Base-by-base conservation (phyloP, 2,113 vertebrate species). In the Lycaon pictus region DNA sequence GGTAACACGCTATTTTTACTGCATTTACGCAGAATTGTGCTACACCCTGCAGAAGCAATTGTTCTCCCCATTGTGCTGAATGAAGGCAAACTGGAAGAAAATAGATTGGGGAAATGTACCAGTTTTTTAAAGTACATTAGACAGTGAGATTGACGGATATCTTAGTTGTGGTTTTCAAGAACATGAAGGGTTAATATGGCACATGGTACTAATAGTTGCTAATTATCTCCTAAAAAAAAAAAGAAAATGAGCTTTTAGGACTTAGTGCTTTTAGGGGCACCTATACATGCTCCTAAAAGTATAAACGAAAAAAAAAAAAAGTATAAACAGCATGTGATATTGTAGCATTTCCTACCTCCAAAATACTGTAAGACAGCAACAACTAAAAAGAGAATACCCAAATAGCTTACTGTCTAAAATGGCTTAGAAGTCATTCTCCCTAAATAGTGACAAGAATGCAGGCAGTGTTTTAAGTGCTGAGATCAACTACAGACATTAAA, bases 41-140 rank as follows among this genome's bases (percentile, higher is more conserved):
- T 74, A 23, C 9, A 67, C 15, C 23, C 63, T n/a, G 10, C 37
- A 81, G 56, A 95, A 60, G 37, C 6, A 77, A n/a, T 56, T 67
- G 79, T 79, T 92, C 67, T 90, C 58, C 53, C 58, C 62, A 29
- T 13, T 69, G 35, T 91, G 13, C 43, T 90, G n/a, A 95, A 88
- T 76, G 35, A 85, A 80, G 37, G 35, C 35, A 88, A 93, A 95
- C 43, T 32, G 23, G 85, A 90, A 96, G 77, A 84, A 95, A 79
- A 67, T 27, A 88, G 29, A 37, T 3, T 62, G 20, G 58, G 27
- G 91, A 89, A 92, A 48, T 35, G 15, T 69, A 55, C 55, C 80
- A 51, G 63, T 48, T 37, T 79, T 88, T 55, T 32, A 8, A 85
- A 85, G 37, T 89, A 51, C 23, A 13, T 67, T 85, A 81, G 17